Evolutionary conservation across 2,888 invertebrate genomes (phyloP).

Genomic region (Calephelis perditalis): DNA sequence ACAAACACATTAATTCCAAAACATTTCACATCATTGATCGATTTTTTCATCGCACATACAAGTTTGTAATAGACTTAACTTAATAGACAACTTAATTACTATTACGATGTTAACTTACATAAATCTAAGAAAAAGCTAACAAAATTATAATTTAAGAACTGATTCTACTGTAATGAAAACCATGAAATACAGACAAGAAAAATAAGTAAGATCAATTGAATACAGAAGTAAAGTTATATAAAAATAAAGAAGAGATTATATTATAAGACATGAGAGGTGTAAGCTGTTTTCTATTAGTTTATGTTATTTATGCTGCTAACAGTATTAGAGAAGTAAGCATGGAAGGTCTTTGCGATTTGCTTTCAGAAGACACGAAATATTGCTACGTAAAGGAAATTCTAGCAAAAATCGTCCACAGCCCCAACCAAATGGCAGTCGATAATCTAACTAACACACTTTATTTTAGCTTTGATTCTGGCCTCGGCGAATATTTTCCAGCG

Average conservation of each 20-base stretch:
- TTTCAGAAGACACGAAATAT: slow-evolving; percentile 40
- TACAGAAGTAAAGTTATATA: too few species aligned
- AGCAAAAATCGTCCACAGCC: slow-evolving; percentile 48
- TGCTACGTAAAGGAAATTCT: slow-evolving; percentile 55
- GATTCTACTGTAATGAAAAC: too few species aligned
- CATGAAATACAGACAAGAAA: too few species aligned
- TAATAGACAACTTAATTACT: too few species aligned
- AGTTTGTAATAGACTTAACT: background rate
- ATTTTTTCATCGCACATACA: background rate
- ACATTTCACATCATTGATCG: background rate
- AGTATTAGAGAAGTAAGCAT: slow-evolving; percentile 19
- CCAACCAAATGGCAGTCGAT: slow-evolving; percentile 59
- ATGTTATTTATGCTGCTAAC: too few species aligned
- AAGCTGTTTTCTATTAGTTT: background rate
- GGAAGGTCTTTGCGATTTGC: slow-evolving; percentile 39
- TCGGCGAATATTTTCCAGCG: slow-evolving; percentile 57
- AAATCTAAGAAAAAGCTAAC: too few species aligned
- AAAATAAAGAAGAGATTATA: background rate
- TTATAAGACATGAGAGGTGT: background rate
- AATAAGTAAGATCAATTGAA: too few species aligned
- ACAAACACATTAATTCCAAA: background rate
- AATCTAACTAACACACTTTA: slow-evolving; percentile 48
- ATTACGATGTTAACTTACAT: too few species aligned
- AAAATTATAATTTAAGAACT: too few species aligned
- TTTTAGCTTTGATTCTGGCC: slow-evolving; percentile 60